Conservation (phyloP, 2,888 invertebrate genomes). For the Oscheius onirici region DNA sequence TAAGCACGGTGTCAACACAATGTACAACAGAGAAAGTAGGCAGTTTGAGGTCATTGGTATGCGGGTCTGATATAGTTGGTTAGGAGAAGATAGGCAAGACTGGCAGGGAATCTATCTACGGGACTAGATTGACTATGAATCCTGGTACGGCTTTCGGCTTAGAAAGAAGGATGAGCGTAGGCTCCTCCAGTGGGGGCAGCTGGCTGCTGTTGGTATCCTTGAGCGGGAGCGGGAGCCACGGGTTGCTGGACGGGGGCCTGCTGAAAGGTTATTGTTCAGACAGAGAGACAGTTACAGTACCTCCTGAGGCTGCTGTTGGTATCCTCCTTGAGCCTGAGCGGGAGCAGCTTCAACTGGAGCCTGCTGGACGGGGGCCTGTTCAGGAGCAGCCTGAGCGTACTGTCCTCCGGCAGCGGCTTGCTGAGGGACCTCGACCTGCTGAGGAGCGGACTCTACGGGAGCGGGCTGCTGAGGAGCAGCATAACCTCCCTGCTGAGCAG, state of each 20-base stretch:
- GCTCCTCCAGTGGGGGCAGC: slow-evolving; percentile 1
- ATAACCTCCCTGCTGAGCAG: background rate
- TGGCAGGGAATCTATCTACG: background rate
- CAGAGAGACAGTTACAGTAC: too few relatives aligned
- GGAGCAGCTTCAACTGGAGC: background rate
- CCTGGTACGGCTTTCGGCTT: background rate
- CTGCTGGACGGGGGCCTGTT: background rate
- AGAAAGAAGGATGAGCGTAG: background rate
- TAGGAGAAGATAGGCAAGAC: background rate
- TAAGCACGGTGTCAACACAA: slow-evolving; percentile 3
- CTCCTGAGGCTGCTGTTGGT: background rate
- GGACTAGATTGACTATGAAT: background rate
- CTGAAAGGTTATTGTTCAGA: too few relatives aligned
- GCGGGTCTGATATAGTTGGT: background rate
- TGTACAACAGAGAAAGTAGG: slow-evolving; percentile 11
- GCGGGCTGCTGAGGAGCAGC: background rate
- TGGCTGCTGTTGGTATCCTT: background rate
- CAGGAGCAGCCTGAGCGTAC: background rate
- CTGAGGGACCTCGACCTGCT: background rate
- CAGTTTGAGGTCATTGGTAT: background rate
- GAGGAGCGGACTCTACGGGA: background rate
- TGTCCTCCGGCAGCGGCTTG: background rate
- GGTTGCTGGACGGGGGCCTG: background rate
- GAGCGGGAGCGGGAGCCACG: background rate
- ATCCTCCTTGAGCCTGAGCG: slow-evolving; percentile 1